Evolutionary conservation across 2,888 invertebrate species (phyloP).

Genomic region (Trilocha varians): DNA sequence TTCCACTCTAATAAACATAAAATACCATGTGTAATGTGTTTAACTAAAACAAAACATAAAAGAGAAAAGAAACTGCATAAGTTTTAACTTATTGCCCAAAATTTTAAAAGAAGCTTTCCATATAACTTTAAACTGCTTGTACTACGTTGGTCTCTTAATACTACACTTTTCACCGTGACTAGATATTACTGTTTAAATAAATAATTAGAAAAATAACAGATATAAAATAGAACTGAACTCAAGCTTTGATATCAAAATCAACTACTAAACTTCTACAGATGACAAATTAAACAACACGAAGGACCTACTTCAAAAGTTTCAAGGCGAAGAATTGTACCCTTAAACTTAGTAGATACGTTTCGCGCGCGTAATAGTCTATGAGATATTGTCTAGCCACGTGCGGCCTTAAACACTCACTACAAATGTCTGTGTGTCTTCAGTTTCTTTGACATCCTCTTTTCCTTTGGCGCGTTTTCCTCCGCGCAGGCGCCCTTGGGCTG

Average conservation of each 20-base stretch:
- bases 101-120: too few species aligned
- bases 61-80: too few species aligned
- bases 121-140: too few species aligned
- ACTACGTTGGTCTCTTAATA: constrained; percentile 1
- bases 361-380: constrained; percentile 22
- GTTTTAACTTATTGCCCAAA: too few species aligned
- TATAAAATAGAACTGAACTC: not conserved
- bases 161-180: constrained; percentile 1
- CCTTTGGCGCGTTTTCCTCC: constrained; percentile 43
- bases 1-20: too few species aligned
- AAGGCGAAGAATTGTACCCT: constrained; percentile 18
- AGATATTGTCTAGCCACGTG: constrained; percentile 21
- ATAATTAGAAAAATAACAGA: not conserved
- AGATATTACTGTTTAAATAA: not conserved
- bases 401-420: constrained; percentile 41
- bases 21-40: too few species aligned
- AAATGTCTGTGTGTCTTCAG: constrained; percentile 45
- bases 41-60: too few species aligned
- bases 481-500: constrained; percentile 47
- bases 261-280: constrained; percentile 3
- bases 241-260: too few species aligned
- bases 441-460: constrained; percentile 23
- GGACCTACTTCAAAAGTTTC: constrained; percentile 23
- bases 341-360: too few species aligned
- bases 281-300: constrained; percentile 10